Evolutionary conservation across 2,888 invertebrate species (phyloP).

Genomic region (Chaetogeoica ovagalla): DNA sequence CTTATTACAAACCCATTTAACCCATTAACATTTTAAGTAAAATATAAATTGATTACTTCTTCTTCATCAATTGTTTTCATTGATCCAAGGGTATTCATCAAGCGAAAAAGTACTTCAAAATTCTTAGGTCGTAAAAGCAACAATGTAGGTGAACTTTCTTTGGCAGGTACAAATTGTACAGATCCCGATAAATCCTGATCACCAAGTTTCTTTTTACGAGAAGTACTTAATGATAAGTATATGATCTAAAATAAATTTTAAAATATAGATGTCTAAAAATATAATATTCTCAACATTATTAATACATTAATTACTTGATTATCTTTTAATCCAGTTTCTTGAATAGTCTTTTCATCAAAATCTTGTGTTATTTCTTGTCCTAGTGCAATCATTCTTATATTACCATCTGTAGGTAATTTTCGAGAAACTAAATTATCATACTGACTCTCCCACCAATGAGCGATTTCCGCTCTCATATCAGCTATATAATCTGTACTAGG

Average conservation of each 20-base stretch:
- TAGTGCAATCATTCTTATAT: conserved; percentile 87
- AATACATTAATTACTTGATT: conserved; percentile 68
- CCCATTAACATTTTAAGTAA: conserved; percentile 37
- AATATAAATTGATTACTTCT: conserved; percentile 65
- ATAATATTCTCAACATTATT: neutral
- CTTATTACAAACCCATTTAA: too few relatives aligned
- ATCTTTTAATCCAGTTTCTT: conserved; percentile 92
- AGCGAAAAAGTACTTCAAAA: conserved; percentile 85
- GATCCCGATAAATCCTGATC: conserved; percentile 83
- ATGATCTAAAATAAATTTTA: conserved; percentile 68
- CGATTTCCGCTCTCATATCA: conserved; percentile 89
- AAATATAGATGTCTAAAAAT: neutral
- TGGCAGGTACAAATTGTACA: conserved; percentile 81
- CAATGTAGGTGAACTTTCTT: conserved; percentile 82
- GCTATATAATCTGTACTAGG: conserved; percentile 86
- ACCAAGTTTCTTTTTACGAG: conserved; percentile 65
- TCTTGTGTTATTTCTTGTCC: conserved; percentile 92
- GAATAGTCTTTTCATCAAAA: conserved; percentile 86
- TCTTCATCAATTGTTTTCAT: conserved; percentile 75
- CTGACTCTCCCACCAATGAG: conserved; percentile 86
- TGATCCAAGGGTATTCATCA: conserved; percentile 87
- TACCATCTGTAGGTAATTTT: conserved; percentile 59
- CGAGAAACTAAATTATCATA: conserved; percentile 37
- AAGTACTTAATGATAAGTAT: conserved; percentile 86
- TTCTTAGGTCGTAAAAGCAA: conserved; percentile 81